These are phyloP conservation scores for Polypedilum pembai DNA, from an alignment of 1,140 invertebrate species.

Conservation along the genomic window DNA sequence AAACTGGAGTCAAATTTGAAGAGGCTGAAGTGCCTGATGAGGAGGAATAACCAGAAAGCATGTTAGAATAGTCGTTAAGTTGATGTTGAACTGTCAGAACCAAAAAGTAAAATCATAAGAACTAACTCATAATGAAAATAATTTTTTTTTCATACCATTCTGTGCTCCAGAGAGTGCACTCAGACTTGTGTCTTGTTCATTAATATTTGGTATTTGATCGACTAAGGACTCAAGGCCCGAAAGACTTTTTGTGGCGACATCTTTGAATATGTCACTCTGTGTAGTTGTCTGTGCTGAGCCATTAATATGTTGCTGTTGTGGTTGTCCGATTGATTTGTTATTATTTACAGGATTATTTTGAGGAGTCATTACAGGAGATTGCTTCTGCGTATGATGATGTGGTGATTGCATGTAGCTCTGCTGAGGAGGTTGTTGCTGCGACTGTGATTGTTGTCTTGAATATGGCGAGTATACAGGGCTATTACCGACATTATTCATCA, in stretches of 20 bases:
- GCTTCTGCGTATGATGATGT: background rate
- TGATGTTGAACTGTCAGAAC: conserved; percentile 24
- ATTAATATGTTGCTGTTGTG: conserved; percentile 23
- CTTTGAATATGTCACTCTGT: conserved; percentile 36
- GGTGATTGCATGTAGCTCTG: conserved; percentile 20
- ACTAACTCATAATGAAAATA: background rate
- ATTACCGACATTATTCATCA: conserved; percentile 27
- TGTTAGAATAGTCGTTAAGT: conserved; percentile 1
- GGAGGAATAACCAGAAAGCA: conserved; percentile 26
- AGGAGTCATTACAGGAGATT: background rate
- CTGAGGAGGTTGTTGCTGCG: background rate
- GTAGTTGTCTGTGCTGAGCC: conserved; percentile 7
- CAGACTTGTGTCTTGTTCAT: conserved; percentile 50
- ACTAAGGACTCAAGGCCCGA: conserved; percentile 81
- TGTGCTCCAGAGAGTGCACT: conserved; percentile 35
- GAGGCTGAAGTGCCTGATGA: conserved; percentile 31
- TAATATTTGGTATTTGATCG: conserved; percentile 83
- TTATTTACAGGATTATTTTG: conserved; percentile 29
- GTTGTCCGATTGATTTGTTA: conserved; percentile 10
- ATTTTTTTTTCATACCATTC: conserved; percentile 28
- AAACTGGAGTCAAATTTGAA: conserved; percentile 31
- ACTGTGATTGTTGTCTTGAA: background rate
- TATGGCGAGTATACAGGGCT: conserved; percentile 29
- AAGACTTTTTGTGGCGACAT: conserved; percentile 78
- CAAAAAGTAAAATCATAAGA: background rate